A percentile compares a stretch with the other conserved stretches of the same genome.
phyloP scores from a whole-genome alignment of 2,113 vertebrate genomes.

The Psittacus erithacus region DNA sequence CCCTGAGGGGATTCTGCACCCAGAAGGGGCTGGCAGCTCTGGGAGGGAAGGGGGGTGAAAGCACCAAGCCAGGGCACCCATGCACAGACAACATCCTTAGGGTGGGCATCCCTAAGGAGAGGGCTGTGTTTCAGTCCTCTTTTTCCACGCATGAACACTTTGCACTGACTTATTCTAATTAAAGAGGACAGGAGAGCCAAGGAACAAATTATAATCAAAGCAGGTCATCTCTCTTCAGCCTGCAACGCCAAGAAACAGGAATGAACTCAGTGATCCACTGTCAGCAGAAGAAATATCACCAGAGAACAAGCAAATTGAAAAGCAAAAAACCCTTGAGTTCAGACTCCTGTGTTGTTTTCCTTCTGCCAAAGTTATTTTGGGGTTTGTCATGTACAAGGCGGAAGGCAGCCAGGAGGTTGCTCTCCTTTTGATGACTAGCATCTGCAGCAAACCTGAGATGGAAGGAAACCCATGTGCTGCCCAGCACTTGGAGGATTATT shows the following conservation, averaged over 20 bases:
- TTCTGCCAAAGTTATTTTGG: background rate
- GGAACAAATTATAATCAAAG: accelerated
- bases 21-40: background rate
- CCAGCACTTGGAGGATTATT: background rate
- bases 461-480: background rate
- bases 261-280: accelerated
- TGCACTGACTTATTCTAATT: background rate
- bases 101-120: background rate
- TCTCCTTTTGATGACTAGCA: background rate
- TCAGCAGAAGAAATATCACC: background rate
- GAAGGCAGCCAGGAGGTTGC: background rate
- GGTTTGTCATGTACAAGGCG: accelerated
- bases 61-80: background rate
- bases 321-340: too few relatives aligned
- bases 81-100: accelerated
- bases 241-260: accelerated
- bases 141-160: accelerated
- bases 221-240: background rate
- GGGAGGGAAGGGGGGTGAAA: background rate
- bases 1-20: background rate
- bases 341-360: background rate
- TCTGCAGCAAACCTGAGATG: accelerated
- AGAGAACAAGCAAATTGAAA: background rate
- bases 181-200: background rate
- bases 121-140: background rate